Base-by-base conservation (phyloP, 30 jellyfish, hydroid and myxozoan genomes). In the Phacellophora camtschatica region DNA sequence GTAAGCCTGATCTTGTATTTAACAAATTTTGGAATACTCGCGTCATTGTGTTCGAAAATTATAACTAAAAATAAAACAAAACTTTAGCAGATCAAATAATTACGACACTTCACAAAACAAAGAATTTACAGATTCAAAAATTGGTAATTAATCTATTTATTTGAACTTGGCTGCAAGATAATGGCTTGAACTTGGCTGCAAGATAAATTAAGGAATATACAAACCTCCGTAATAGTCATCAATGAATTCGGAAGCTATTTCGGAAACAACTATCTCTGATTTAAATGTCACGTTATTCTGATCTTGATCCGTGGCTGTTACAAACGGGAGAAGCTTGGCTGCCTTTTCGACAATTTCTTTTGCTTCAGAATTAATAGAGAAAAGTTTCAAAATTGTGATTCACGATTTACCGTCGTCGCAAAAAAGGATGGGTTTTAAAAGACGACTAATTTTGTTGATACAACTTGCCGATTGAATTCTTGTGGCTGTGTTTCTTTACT, bases 141-240 rank as follows among this genome's bases (percentile, higher is more conserved):
- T 15, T 6, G 13, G 53, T 15, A 54, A 24, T 11, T 18, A 71
- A 39, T 18, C 22, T 2, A 7, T 35, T 37, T 11, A 41, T 2
- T 71, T 71, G 84, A 71, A 20, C 31, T 39, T 39, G 15, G 53
- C 53, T 6, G 53, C n/a, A n/a, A n/a, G n/a, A n/a, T n/a, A n/a
- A n/a, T n/a, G n/a, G n/a, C n/a, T n/a, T n/a, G n/a, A n/a, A n/a
- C n/a, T n/a, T n/a, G n/a, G n/a, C n/a, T n/a, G n/a, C n/a, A n/a
- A n/a, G n/a, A n/a, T n/a, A n/a, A n/a, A n/a, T n/a, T n/a, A n/a
- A n/a, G n/a, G n/a, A n/a, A n/a, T n/a, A n/a, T 5, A 30, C 82
- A 10, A 58, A 87, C 99, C 96, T 83, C 99, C 96, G 33, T 16
- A 72, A 65, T 77, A 86, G 23, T 29, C 32, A 48, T 82, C 86